phyloP scores from a whole-genome alignment of 2,797 vertebrate species.

The Helarctos malayanus region DNA sequence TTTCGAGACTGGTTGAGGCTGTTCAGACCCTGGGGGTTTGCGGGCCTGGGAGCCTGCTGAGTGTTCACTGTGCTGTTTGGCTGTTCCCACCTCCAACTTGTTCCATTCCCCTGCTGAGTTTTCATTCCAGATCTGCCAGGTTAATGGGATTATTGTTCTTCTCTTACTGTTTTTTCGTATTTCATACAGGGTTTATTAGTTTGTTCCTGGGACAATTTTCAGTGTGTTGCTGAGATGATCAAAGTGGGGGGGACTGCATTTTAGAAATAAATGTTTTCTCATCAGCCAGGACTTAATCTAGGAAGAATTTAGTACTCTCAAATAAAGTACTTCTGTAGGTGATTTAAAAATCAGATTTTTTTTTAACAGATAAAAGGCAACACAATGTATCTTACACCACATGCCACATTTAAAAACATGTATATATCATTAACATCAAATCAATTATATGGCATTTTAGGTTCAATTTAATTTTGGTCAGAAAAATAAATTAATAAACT shows the following conservation, averaged over 20 bases:
- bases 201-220: background rate
- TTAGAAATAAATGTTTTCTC: constrained; percentile 50
- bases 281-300: background rate
- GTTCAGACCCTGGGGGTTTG: background rate
- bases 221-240: constrained; percentile 8
- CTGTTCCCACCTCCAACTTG: background rate
- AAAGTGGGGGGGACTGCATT: background rate
- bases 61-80: background rate
- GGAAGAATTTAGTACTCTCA: constrained; percentile 17
- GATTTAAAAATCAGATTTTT: background rate
- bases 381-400: background rate
- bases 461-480: constrained; percentile 26
- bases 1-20: background rate
- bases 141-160: constrained; percentile 32
- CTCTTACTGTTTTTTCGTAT: background rate
- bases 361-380: constrained; percentile 8
- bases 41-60: background rate
- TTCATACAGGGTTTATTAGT: background rate
- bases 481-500: constrained; percentile 34
- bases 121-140: background rate
- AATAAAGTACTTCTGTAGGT: background rate
- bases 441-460: background rate
- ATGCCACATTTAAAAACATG: background rate
- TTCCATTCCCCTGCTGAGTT: background rate
- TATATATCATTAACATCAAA: background rate